Evolutionary conservation across 2,797 vertebrate genomes (phyloP).

Genomic region (Anabas testudineus): DNA sequence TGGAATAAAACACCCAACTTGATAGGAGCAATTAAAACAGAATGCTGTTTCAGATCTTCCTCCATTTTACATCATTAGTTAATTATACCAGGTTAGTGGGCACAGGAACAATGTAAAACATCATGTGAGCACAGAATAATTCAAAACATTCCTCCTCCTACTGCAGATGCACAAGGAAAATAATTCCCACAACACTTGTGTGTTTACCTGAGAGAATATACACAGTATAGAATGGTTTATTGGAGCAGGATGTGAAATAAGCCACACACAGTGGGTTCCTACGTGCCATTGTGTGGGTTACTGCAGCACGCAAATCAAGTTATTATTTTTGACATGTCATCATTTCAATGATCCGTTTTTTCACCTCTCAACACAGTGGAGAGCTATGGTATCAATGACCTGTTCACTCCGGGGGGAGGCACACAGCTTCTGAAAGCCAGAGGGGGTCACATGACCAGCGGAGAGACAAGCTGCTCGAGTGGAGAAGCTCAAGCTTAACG

Average conservation of each 20-base stretch:
- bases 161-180: constrained; percentile 33
- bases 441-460: constrained; percentile 51
- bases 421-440: constrained; percentile 42
- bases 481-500: constrained; percentile 57
- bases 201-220: constrained; percentile 34
- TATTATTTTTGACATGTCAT: constrained; percentile 74
- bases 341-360: constrained; percentile 57
- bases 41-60: constrained; percentile 63
- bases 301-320: constrained; percentile 68
- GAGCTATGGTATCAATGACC: constrained; percentile 61
- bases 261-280: constrained; percentile 48
- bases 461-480: constrained; percentile 44
- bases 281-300: constrained; percentile 50
- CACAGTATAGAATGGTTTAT: constrained; percentile 43
- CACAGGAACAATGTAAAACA: constrained; percentile 79
- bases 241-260: constrained; percentile 42
- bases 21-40: constrained; percentile 74
- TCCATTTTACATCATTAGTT: constrained; percentile 70
- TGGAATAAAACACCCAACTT: constrained; percentile 67
- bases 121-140: constrained; percentile 67
- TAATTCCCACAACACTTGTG: constrained; percentile 51
- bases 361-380: constrained; percentile 43
- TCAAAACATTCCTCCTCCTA: constrained; percentile 64
- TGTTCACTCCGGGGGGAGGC: constrained; percentile 55
- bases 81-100: constrained; percentile 80